These are phyloP conservation scores for Silurus lanzhouensis DNA, from an alignment of 2,797 vertebrate genomes.

Conservation along the genomic window DNA sequence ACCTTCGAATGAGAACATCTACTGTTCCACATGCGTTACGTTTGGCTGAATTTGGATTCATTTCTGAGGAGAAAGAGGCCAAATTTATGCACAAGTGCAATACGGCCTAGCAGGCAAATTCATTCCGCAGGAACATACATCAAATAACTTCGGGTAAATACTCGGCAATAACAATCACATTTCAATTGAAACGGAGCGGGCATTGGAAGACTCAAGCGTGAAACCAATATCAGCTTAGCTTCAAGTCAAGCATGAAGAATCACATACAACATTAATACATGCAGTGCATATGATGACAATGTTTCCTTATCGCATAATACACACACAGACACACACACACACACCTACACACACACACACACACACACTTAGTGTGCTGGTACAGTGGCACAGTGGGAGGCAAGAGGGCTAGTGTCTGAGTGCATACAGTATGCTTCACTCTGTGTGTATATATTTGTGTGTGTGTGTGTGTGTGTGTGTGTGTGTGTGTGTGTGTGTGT, in stretches of 20 bases:
- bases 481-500: slow-evolving; percentile 6
- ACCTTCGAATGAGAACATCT: background rate
- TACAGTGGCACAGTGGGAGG: slow-evolving; percentile 20
- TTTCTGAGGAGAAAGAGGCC: slow-evolving; percentile 20
- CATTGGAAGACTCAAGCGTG: slow-evolving; percentile 72
- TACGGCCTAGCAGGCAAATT: slow-evolving; percentile 53
- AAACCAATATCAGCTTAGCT: slow-evolving; percentile 82
- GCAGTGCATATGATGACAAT: slow-evolving; percentile 73
- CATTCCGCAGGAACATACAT: slow-evolving; percentile 48
- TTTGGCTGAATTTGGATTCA: slow-evolving; percentile 15
- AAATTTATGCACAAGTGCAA: slow-evolving; percentile 34
- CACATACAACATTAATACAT: slow-evolving; percentile 67
- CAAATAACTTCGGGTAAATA: slow-evolving; percentile 77
- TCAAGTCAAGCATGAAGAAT: slow-evolving; percentile 77
- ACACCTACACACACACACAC: slow-evolving; percentile 9
- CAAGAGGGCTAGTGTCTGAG: slow-evolving; percentile 1
- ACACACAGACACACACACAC: slow-evolving; percentile 13
- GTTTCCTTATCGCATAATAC: slow-evolving; percentile 66
- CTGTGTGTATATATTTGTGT: background rate
- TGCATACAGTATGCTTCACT: slow-evolving; percentile 4
- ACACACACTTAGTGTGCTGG: slow-evolving; percentile 9
- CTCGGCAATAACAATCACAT: slow-evolving; percentile 77
- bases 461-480: slow-evolving; percentile 5
- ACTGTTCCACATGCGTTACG: background rate
- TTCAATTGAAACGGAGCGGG: slow-evolving; percentile 72